A percentile compares a stretch with the other conserved stretches of the same genome.
phyloP scores from a whole-genome alignment of 2,797 vertebrate species.

The Pipistrellus pipistrellus region DNA sequence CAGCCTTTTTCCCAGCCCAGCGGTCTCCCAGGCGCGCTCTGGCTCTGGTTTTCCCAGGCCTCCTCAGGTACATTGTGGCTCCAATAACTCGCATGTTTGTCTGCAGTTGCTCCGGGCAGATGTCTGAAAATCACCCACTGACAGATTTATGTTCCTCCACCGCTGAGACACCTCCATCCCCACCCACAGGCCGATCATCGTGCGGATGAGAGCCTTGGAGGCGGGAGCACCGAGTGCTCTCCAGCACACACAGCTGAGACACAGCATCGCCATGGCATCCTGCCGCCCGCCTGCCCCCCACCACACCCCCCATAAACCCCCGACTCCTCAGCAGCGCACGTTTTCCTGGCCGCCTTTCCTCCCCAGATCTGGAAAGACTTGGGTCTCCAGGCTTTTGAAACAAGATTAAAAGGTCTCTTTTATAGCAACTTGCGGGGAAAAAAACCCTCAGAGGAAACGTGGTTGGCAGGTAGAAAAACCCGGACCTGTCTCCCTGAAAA shows the following conservation, averaged over 20 bases:
- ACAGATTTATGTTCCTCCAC: constrained; percentile 70
- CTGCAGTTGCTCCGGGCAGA: constrained; percentile 62
- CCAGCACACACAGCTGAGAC: constrained; percentile 57
- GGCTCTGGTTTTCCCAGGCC: constrained; percentile 52
- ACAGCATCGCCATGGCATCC: not conserved
- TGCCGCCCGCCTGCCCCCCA: not conserved
- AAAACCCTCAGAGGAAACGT: constrained; percentile 82
- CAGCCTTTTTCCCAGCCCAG: not conserved
- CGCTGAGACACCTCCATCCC: constrained; percentile 57
- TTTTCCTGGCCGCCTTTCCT: constrained; percentile 64
- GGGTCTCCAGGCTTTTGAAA: constrained; percentile 79
- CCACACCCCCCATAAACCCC: constrained; percentile 1
- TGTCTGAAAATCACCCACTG: constrained; percentile 77
- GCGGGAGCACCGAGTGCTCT: constrained; percentile 70
- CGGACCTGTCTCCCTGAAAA: constrained; percentile 83
- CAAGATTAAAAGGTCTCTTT: constrained; percentile 76
- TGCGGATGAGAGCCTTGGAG: constrained; percentile 60
- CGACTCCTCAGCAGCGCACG: not conserved
- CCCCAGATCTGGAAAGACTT: constrained; percentile 76
- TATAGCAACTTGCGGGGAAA: constrained; percentile 78
- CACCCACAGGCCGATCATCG: not conserved
- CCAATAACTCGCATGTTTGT: not conserved
- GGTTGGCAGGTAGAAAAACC: constrained; percentile 84
- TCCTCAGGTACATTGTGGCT: constrained; percentile 46
- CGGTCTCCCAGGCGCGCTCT: constrained; percentile 6